Evolutionary conservation across 2,113 vertebrate genomes (phyloP).

Genomic region (Oxygymnocypris stewartii): DNA sequence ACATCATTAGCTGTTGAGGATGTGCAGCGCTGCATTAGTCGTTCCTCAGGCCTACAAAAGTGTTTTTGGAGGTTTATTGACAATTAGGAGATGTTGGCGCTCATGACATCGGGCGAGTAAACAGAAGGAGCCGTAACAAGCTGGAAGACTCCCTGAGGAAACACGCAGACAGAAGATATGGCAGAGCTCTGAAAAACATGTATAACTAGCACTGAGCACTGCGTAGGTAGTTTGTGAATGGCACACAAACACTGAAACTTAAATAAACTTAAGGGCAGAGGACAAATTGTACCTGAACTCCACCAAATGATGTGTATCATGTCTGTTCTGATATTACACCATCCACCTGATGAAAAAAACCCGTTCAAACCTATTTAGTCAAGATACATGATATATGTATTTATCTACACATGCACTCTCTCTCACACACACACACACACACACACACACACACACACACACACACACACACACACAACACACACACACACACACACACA

Average conservation of each 20-base stretch:
- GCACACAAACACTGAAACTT: conserved; percentile 17
- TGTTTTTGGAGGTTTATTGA: conserved; percentile 42
- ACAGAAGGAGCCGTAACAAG: conserved; percentile 53
- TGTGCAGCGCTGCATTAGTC: background rate
- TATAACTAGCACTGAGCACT: conserved; percentile 40
- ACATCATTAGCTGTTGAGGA: background rate
- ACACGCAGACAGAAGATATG: conserved; percentile 39
- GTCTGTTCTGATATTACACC: conserved; percentile 37
- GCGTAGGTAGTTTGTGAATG: conserved; percentile 35
- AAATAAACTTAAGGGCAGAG: conserved; percentile 26
- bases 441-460: too few relatives aligned
- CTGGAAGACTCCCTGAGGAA: conserved; percentile 39
- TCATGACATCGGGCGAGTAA: conserved; percentile 43
- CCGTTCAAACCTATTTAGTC: background rate
- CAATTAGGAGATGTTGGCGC: conserved; percentile 53
- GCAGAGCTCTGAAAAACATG: conserved; percentile 8
- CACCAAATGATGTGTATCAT: conserved; percentile 22
- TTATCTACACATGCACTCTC: too few relatives aligned
- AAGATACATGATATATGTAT: background rate
- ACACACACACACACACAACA: too few relatives aligned
- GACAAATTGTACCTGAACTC: conserved; percentile 31
- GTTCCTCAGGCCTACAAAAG: background rate
- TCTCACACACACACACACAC: too few relatives aligned
- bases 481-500: too few relatives aligned
- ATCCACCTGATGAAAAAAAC: background rate